Base-by-base conservation (phyloP, 2,797 vertebrate genomes). In the Enteromius mattozi region DNA sequence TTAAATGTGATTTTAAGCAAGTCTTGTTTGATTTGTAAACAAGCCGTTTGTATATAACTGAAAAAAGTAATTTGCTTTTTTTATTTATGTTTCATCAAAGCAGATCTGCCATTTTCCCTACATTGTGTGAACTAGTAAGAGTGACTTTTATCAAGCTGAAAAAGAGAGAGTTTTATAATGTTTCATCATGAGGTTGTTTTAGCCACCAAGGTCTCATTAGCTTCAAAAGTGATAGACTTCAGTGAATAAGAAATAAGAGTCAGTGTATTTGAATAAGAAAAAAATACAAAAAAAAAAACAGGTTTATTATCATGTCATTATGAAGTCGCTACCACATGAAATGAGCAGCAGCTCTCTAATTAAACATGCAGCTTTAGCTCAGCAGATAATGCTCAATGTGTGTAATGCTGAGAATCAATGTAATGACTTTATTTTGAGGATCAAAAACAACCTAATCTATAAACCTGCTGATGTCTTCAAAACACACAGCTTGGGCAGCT, bases 401-500 rank as follows among this genome's bases (percentile, higher is more conserved):
- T 24, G 33, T n/a, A 40, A 40, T 56, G 3, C 51, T 24, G 72
- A 51, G 72, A 75, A 54, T 75, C 19, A 56, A 49, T 75, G 10
- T 35, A 35, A 75, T n/a, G 37, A 78, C 35, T 27, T 30, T 17
- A 78, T 65, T 78, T 51, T 51, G 19, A 68, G 14, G 6, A 66
- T 66, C 59, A 63, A 69, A 80, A 80, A 35, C 30, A 1, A 63
- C 16, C 12, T 47, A 19, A 27, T 81, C 4, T 63, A 4, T 81
- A 81, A 71, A 59, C 37, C 49, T 51, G 8, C 56, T 75, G 42
- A 82, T 63, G 56, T 51, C 42, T 66, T 65, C 33, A 63, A 82
- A 72, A 63, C 54, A 72, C 65, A 33, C 37, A 49, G 68, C 59
- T 75, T 68, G 45, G 68, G 78, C 61, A 51, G 78, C 65, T 80